phyloP scores from a whole-genome alignment of 2,888 invertebrate species.

The Drosophila ustulata region DNA sequence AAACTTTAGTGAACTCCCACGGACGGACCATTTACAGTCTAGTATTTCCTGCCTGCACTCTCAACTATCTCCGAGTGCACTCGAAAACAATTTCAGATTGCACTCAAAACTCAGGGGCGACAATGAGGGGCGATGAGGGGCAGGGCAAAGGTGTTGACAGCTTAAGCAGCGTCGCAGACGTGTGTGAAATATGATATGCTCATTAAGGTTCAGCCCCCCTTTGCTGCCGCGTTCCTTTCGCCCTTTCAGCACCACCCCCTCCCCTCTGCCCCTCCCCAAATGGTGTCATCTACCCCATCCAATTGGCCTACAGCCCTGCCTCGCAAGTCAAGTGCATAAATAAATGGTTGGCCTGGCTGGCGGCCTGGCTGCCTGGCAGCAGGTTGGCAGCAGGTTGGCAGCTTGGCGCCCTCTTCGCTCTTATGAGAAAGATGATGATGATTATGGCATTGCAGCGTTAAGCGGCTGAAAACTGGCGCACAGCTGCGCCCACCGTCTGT shows the following conservation, averaged over 20 bases:
- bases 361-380: not conserved
- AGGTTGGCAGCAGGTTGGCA: not conserved
- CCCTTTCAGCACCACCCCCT: slow-evolving; percentile 7
- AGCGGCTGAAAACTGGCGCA: slow-evolving; percentile 64
- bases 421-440: slow-evolving; percentile 42
- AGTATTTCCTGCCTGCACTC: slow-evolving; percentile 1
- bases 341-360: slow-evolving; percentile 55
- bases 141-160: slow-evolving; percentile 46
- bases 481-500: slow-evolving; percentile 51
- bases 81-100: slow-evolving; percentile 54
- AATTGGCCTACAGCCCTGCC: slow-evolving; percentile 32
- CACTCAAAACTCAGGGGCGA: slow-evolving; percentile 39
- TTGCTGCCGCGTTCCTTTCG: not conserved
- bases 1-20: slow-evolving; percentile 10
- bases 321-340: slow-evolving; percentile 74
- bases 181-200: slow-evolving; percentile 74
- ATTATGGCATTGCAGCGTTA: slow-evolving; percentile 58
- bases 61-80: slow-evolving; percentile 39
- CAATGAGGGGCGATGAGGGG: slow-evolving; percentile 10
- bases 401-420: slow-evolving; percentile 13
- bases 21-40: slow-evolving; percentile 8
- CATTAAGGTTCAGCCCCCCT: slow-evolving; percentile 53
- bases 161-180: slow-evolving; percentile 54
- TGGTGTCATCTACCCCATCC: slow-evolving; percentile 2
- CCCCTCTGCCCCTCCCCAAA: not conserved